phyloP scores from a whole-genome alignment of 2,113 vertebrate species.

The Eublepharis macularius region DNA sequence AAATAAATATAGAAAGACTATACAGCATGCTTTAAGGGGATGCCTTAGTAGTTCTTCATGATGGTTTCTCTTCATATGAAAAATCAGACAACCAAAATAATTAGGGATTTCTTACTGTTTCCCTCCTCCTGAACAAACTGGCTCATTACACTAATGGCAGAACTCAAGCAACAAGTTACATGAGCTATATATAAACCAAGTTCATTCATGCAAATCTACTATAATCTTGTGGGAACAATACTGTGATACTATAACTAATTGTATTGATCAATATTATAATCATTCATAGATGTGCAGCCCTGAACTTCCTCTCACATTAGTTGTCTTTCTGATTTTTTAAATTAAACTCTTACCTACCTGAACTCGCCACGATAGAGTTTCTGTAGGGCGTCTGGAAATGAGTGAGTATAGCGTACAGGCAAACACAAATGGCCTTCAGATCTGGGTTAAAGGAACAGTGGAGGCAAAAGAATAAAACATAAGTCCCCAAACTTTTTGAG shows the following conservation, averaged over 20 bases:
- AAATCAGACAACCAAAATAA: neutral
- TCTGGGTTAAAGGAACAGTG: constrained; percentile 48
- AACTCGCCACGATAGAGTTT: constrained; percentile 93
- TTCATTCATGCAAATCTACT: too few species aligned
- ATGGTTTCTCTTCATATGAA: neutral
- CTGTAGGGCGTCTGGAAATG: constrained; percentile 92
- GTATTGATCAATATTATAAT: neutral
- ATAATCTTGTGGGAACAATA: too few species aligned
- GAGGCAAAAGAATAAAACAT: neutral
- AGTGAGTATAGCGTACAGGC: constrained; percentile 89
- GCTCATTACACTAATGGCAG: neutral
- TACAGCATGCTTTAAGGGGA: neutral
- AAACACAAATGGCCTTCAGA: constrained; percentile 97
- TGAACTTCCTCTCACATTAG: neutral
- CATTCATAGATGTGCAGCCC: neutral
- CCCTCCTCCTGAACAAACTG: neutral
- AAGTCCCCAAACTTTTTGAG: too few species aligned
- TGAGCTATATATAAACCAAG: too few species aligned
- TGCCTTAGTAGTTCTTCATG: neutral
- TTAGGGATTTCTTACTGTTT: neutral
- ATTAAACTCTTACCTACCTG: constrained; percentile 82
- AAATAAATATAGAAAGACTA: neutral
- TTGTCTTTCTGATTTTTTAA: neutral
- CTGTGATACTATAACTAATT: neutral
- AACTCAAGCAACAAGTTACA: too few species aligned